Evolutionary conservation across 1,140 invertebrate genomes (phyloP), one percentile per base, ranked within the genome.

Genomic region (Lepidostoma basale): DNA sequence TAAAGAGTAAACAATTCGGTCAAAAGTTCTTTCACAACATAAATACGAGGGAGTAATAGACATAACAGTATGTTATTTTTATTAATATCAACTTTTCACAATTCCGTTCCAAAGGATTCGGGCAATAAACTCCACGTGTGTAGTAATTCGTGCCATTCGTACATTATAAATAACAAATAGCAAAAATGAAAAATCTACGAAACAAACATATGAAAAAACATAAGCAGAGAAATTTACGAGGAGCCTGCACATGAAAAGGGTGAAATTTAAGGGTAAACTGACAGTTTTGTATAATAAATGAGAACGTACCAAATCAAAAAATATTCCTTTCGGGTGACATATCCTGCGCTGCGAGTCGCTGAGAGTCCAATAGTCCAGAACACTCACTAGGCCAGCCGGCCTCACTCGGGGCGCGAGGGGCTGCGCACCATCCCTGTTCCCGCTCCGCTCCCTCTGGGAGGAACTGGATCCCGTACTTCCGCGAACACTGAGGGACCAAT

Each of bases 241-340:
- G n/a, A n/a, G n/a, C n/a, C n/a, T n/a, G n/a, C n/a, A n/a, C n/a
- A n/a, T n/a, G n/a, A n/a, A n/a, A n/a, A n/a, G n/a, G n/a, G n/a
- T n/a, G n/a, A n/a, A n/a, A n/a, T n/a, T 12, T 36, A 9, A 36
- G 2, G 2, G 1, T 6, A n/a, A 1, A 36, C 33, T 5, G 33
- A 36, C 22, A 49, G 22, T 22, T 10, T 23, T 16, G 23, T 25
- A 9, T n/a, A n/a, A n/a, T 22, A 33, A 10, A 56, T 22, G 28
- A 56, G 28, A 60, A 60, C 56, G 25, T 60, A 60, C 56, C 56
- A 40, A 26, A 25, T 60, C 1, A 60, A 60, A 40, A 26, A 42
- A 60, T 42, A 42, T 40, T 60, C 39, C 36, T 42, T 60, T 23
- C 20, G 39, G 56, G 52, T 14, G 56, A 40, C 56, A 60, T 60